Evolutionary conservation across 2,888 invertebrate genomes (phyloP).

Genomic region (Xestobium rufovillosum): DNA sequence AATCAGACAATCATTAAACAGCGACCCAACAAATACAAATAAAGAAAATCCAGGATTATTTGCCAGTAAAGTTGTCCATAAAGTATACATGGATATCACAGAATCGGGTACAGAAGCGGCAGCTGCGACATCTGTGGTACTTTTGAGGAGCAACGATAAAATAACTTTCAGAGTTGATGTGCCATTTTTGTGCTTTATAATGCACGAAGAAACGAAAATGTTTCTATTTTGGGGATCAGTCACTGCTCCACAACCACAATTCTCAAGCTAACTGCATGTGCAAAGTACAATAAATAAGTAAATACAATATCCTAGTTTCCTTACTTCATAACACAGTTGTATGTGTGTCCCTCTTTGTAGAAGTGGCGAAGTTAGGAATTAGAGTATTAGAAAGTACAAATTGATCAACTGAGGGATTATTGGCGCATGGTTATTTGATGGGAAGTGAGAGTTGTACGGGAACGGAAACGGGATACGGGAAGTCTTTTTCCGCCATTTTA

Average conservation of each 20-base stretch:
- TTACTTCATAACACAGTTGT: too few relatives aligned
- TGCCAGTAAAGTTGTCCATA: conserved; percentile 57
- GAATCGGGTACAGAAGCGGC: conserved; percentile 68
- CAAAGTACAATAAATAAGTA: too few relatives aligned
- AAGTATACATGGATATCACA: conserved; percentile 56
- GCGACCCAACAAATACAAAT: conserved; percentile 40
- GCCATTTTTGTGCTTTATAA: conserved; percentile 68
- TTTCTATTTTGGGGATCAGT: conserved; percentile 67
- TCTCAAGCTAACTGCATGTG: too few relatives aligned
- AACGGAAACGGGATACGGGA: too few relatives aligned
- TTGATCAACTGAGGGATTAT: too few relatives aligned
- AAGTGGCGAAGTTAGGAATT: too few relatives aligned
- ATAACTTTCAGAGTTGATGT: conserved; percentile 53
- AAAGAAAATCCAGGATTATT: conserved; percentile 56
- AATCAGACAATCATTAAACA: conserved; percentile 30
- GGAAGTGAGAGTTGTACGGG: too few relatives aligned
- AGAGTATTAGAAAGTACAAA: too few relatives aligned
- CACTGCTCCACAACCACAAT: conserved; percentile 47
- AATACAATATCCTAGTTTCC: too few relatives aligned
- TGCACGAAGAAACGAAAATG: conserved; percentile 57
- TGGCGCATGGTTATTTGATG: too few relatives aligned
- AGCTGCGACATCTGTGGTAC: conserved; percentile 53
- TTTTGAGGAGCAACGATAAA: conserved; percentile 51
- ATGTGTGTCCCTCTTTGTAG: too few relatives aligned
- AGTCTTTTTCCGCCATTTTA: too few relatives aligned